Evolutionary conservation across 2,797 vertebrate species (phyloP), one percentile per base, ranked within the genome.

Genomic region (Anguilla pacifica): DNA sequence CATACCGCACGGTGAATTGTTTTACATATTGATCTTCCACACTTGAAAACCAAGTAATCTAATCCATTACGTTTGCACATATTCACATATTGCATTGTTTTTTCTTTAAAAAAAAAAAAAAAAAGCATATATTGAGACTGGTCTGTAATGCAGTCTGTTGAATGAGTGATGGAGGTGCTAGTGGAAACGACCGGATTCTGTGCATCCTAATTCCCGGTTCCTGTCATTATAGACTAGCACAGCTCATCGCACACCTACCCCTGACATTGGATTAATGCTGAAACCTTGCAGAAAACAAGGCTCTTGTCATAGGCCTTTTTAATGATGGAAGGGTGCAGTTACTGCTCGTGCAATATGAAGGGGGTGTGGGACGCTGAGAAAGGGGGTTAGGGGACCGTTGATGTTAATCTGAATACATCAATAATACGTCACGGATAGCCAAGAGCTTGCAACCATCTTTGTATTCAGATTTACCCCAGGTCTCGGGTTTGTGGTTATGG

Each of bases 201-300:
- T n/a, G 39, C 35, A 43, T 87, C 31, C 57, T 43, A 87, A 61
- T 61, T 10, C 51, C 15, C 49, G 49, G 85, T 35, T 31, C 22
- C 72, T 86, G 85, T 77, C 67, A 55, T 79, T 77, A 86, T 86
- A 55, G 85, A 57, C 70, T 67, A 57, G 46, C 28, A 55, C 67
- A 53, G 70, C 35, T 55, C 85, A 77, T 86, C 49, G 70, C n/a
- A 17, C 70, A n/a, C 72, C 46, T 79, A 55, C n/a, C n/a, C 67
- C 49, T 55, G 70, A 55, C 67, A 77, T 57, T 28, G 35, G 85
- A 79, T 77, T 70, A 55, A 86, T 19, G 85, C 70, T 46, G 28
- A 86, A 79, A 53, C 85, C 85, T 86, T 49, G n/a, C 13, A 46
- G 85, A 77, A 86, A 86, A 86, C 70, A 86, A 86, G 67, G 70